Evolutionary conservation across 2,888 invertebrate genomes (phyloP).

Genomic region (Drosophila pegasa): DNA sequence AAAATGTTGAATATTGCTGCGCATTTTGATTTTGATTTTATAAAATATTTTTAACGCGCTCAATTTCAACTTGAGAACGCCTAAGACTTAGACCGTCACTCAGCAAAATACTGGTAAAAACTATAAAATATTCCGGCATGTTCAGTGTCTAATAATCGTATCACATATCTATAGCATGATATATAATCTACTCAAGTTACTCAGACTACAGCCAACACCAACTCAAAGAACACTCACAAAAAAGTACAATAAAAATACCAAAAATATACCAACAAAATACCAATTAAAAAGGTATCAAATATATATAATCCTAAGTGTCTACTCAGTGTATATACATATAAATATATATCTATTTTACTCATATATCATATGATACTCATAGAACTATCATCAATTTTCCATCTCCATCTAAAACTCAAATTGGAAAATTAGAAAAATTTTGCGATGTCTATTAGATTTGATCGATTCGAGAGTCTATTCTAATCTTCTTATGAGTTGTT

Average conservation of each 20-base stretch:
- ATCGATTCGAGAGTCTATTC: conserved; percentile 17
- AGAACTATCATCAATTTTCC: conserved; percentile 59
- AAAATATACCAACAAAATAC: conserved; percentile 71
- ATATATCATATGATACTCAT: conserved; percentile 34
- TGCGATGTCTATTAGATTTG: conserved; percentile 51
- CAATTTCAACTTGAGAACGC: conserved; percentile 17
- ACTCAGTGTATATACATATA: conserved; percentile 35
- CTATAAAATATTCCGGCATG: conserved; percentile 27
- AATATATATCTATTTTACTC: conserved; percentile 24
- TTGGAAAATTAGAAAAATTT: conserved; percentile 53
- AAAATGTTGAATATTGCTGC: conserved; percentile 20
- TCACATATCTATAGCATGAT: conserved; percentile 22
- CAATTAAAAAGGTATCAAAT: conserved; percentile 19
- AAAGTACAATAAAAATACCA: conserved; percentile 51
- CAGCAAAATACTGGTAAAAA: conserved; percentile 33
- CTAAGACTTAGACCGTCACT: conserved; percentile 43
- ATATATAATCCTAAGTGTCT: conserved; percentile 27
- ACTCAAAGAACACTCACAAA: conserved; percentile 44
- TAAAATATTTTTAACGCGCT: not conserved
- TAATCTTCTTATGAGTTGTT: conserved; percentile 29
- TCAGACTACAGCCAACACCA: conserved; percentile 15
- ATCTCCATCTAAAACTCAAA: conserved; percentile 56
- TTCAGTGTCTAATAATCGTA: conserved; percentile 16
- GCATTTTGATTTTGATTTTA: not conserved
- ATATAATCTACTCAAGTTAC: conserved; percentile 6